Conservation (phyloP, 2,113 vertebrate species). For the Halichoeres trimaculatus region DNA sequence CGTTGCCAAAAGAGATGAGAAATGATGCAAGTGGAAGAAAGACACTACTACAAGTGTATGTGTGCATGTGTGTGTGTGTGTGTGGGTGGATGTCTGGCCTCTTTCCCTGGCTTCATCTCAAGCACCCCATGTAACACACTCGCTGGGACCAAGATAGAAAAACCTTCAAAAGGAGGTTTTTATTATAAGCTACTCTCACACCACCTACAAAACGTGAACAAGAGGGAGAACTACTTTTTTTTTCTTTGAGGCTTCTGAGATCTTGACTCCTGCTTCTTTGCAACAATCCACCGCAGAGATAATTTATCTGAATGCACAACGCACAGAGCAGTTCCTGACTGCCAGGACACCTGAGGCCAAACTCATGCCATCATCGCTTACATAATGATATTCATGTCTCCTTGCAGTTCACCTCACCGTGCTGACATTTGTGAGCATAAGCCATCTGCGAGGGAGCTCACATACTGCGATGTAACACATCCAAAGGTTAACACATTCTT, state of each 20-base stretch:
- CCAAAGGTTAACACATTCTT: constrained; percentile 69
- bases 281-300: constrained; percentile 4
- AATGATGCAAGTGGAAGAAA: constrained; percentile 75
- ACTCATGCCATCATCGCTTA: constrained; percentile 57
- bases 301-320: constrained; percentile 10
- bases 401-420: constrained; percentile 57
- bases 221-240: constrained; percentile 1
- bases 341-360: constrained; percentile 62
- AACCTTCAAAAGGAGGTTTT: constrained; percentile 27
- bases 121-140: constrained; percentile 56
- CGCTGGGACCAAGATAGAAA: constrained; percentile 61
- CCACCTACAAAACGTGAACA: constrained; percentile 15
- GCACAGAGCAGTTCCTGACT: neutral
- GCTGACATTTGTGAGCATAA: constrained; percentile 70
- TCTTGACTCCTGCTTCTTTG: constrained; percentile 19
- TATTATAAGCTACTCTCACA: constrained; percentile 34
- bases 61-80: constrained; percentile 19
- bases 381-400: constrained; percentile 57
- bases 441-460: constrained; percentile 68
- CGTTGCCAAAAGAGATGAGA: constrained; percentile 57
- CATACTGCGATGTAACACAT: constrained; percentile 15
- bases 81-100: constrained; percentile 73
- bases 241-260: constrained; percentile 22
- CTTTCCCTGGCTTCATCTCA: constrained; percentile 68
- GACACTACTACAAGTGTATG: constrained; percentile 53